phyloP scores from a whole-genome alignment of 2,888 invertebrate species.

The Luperina nickerlii region DNA sequence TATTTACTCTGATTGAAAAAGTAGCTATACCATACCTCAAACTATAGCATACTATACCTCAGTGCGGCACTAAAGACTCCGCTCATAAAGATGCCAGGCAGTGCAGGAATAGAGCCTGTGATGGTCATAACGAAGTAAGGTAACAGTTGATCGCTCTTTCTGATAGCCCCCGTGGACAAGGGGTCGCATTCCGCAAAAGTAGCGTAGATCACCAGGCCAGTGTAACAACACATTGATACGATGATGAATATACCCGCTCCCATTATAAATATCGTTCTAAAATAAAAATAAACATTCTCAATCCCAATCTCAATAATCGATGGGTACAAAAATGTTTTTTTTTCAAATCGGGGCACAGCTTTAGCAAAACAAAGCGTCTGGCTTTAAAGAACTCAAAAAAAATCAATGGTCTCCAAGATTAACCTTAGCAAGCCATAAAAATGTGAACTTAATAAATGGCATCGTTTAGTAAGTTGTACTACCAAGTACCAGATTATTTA shows the following conservation, averaged over 20 bases:
- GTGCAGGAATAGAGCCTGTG: conserved; percentile 93
- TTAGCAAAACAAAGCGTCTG: background rate
- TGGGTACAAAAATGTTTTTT: background rate
- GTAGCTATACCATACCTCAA: too few species aligned
- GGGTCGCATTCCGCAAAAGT: conserved; percentile 96
- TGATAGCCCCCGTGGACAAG: conserved; percentile 92
- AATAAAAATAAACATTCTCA: conserved; percentile 65
- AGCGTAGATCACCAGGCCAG: conserved; percentile 96
- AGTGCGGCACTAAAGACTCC: conserved; percentile 96
- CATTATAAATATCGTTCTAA: conserved; percentile 94
- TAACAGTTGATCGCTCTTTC: conserved; percentile 93
- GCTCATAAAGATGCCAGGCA: conserved; percentile 96
- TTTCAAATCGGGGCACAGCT: background rate
- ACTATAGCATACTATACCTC: conserved; percentile 88
- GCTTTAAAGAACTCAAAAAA: background rate
- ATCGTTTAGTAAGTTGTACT: too few species aligned
- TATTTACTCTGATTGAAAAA: background rate
- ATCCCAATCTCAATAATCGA: too few species aligned
- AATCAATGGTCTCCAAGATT: background rate
- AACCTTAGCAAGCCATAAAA: background rate
- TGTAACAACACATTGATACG: conserved; percentile 94
- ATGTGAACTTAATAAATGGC: background rate
- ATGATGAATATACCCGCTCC: conserved; percentile 94
- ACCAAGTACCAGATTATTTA: background rate
- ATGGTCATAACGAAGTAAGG: conserved; percentile 96